These are phyloP conservation scores for Aurelia coerulea DNA, from an alignment of 30 jellyfish, hydroid and myxozoan species.

Conservation along the genomic window DNA sequence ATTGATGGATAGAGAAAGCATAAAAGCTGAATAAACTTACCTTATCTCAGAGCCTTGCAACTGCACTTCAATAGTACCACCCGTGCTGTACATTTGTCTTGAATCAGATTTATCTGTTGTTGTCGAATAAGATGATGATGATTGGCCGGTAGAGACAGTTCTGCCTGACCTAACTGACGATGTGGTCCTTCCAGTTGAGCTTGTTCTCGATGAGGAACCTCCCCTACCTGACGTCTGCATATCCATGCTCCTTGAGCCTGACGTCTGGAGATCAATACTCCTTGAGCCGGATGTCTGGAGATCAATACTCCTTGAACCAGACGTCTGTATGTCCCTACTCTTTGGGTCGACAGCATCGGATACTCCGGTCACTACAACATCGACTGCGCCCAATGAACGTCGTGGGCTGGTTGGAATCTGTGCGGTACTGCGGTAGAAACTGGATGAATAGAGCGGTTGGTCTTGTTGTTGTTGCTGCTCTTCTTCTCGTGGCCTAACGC, in stretches of 20 bases:
- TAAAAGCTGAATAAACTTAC: background rate
- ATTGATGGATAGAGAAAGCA: too few relatives aligned
- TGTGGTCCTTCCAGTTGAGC: slow-evolving; percentile 20
- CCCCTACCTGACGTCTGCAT: slow-evolving; percentile 1
- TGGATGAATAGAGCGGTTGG: slow-evolving; percentile 63
- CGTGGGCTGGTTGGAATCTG: slow-evolving; percentile 69
- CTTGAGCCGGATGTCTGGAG: background rate
- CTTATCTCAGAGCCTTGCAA: slow-evolving; percentile 59
- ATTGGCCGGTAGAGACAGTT: slow-evolving; percentile 1
- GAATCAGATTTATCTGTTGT: slow-evolving; percentile 36
- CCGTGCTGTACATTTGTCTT: slow-evolving; percentile 9
- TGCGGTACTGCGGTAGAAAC: slow-evolving; percentile 88
- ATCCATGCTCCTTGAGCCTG: background rate
- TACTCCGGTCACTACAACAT: slow-evolving; percentile 74
- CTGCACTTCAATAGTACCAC: slow-evolving; percentile 51
- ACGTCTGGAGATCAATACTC: too few relatives aligned
- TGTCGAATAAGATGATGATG: slow-evolving; percentile 13
- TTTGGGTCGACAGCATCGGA: slow-evolving; percentile 39
- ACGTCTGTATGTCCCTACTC: background rate
- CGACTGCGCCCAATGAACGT: slow-evolving; percentile 74
- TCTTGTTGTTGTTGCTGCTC: slow-evolving; percentile 22
- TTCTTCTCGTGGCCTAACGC: slow-evolving; percentile 72
- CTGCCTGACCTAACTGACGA: slow-evolving; percentile 10
- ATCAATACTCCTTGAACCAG: slow-evolving; percentile 2
- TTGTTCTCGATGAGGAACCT: slow-evolving; percentile 15